phyloP scores from a whole-genome alignment of 1,140 invertebrate species.

The Wasmannia auropunctata region DNA sequence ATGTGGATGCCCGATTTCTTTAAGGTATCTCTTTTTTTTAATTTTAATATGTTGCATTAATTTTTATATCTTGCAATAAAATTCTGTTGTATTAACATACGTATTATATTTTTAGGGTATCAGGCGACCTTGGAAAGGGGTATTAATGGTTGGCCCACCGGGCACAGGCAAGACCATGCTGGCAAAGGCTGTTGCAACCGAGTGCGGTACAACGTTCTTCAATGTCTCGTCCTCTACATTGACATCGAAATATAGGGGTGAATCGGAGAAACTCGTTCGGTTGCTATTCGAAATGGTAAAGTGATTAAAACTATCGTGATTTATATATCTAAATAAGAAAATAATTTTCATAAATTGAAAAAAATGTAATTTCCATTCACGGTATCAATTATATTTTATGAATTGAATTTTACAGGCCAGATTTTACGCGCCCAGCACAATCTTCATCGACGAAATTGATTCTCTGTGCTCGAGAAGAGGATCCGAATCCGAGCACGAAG shows the following conservation, averaged over 20 bases:
- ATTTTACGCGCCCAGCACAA: constrained; percentile 99
- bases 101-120: constrained; percentile 90
- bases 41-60: too few relatives aligned
- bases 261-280: constrained; percentile 99
- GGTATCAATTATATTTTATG: constrained; percentile 39
- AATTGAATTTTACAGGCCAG: constrained; percentile 89
- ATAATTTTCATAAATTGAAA: background rate
- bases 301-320: constrained; percentile 21
- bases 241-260: constrained; percentile 99
- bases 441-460: constrained; percentile 99
- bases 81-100: background rate
- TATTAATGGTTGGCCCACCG: constrained; percentile 98
- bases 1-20: constrained; percentile 99
- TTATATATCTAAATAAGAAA: background rate
- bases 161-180: constrained; percentile 99
- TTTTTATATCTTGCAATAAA: background rate
- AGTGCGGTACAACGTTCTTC: constrained; percentile 99
- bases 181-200: constrained; percentile 99
- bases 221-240: constrained; percentile 99
- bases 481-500: constrained; percentile 99
- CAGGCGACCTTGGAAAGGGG: constrained; percentile 96
- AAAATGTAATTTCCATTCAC: background rate
- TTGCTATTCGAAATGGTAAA: constrained; percentile 99
- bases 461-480: constrained; percentile 98
- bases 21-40: constrained; percentile 87